phyloP scores from a whole-genome alignment of 2,797 vertebrate species.

The Tympanoctomys barrerae region DNA sequence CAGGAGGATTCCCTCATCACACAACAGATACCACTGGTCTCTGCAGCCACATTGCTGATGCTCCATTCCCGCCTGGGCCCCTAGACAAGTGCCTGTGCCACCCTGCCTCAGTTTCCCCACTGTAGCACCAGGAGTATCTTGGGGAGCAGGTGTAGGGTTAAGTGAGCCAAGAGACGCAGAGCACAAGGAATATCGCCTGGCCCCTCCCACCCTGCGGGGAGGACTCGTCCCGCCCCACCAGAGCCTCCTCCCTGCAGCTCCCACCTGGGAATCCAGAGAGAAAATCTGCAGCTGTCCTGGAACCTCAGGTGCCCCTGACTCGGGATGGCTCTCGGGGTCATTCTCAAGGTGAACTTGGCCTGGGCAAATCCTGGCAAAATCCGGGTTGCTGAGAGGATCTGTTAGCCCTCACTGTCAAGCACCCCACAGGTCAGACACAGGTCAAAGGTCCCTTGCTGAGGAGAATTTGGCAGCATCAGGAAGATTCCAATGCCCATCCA shows the following conservation, averaged over 20 bases:
- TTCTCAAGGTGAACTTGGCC: background rate
- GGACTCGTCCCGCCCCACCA: background rate
- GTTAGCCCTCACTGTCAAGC: background rate
- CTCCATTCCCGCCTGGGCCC: background rate
- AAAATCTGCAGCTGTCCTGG: background rate
- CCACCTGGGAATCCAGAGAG: background rate
- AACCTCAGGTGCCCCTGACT: background rate
- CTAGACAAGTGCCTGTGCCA: too few relatives aligned
- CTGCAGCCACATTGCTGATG: background rate
- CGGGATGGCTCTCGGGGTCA: background rate
- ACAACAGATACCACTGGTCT: background rate
- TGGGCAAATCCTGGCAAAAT: background rate
- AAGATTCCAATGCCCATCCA: background rate
- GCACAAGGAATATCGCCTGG: accelerated
- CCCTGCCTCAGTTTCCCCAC: background rate
- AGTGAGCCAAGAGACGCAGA: background rate
- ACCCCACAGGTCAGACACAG: background rate
- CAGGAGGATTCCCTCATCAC: too few relatives aligned
- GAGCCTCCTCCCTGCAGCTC: background rate
- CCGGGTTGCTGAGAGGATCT: background rate
- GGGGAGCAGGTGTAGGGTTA: background rate
- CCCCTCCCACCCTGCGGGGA: background rate
- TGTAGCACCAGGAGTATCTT: background rate
- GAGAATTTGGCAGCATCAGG: background rate
- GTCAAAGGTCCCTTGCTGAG: background rate